Evolutionary conservation across 2,797 vertebrate species (phyloP).

Genomic region (Podarcis siculus): DNA sequence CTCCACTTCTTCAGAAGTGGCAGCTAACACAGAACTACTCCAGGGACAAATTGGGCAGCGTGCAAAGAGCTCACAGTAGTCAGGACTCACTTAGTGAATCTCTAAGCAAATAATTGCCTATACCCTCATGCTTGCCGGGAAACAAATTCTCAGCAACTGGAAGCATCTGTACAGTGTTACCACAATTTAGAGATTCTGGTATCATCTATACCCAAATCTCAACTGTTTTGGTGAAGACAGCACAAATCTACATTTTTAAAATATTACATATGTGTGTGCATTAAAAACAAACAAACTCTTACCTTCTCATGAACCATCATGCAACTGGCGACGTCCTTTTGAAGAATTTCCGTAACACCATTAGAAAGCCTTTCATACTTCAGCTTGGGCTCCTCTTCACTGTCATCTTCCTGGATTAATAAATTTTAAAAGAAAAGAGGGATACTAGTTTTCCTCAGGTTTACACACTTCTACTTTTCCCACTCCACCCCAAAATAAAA

Average conservation of each 20-base stretch:
- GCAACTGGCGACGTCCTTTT: conserved; percentile 96
- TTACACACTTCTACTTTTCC: background rate
- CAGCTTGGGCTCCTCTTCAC: conserved; percentile 97
- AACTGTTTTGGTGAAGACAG: background rate
- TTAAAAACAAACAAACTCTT: conserved; percentile 6
- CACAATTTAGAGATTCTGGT: background rate
- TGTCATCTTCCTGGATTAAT: conserved; percentile 91
- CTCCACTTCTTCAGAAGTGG: background rate
- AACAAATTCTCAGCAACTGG: background rate
- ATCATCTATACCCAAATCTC: conserved; percentile 16
- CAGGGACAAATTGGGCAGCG: background rate
- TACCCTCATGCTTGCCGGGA: background rate
- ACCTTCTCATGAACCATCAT: conserved; percentile 99
- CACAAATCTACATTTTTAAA: conserved; percentile 13
- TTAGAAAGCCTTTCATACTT: conserved; percentile 97
- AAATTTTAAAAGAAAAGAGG: conserved; percentile 13
- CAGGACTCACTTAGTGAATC: background rate
- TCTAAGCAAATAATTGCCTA: conserved; percentile 8
- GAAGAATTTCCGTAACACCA: conserved; percentile 95
- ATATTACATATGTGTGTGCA: background rate
- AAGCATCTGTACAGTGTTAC: background rate
- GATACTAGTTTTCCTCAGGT: background rate
- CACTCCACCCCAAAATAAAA: background rate
- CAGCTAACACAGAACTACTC: background rate
- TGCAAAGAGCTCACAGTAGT: background rate